A percentile compares a stretch with the other conserved stretches of the same genome.
phyloP scores from a whole-genome alignment of 2,797 vertebrate species.

The Urocyon cinereoargenteus region DNA sequence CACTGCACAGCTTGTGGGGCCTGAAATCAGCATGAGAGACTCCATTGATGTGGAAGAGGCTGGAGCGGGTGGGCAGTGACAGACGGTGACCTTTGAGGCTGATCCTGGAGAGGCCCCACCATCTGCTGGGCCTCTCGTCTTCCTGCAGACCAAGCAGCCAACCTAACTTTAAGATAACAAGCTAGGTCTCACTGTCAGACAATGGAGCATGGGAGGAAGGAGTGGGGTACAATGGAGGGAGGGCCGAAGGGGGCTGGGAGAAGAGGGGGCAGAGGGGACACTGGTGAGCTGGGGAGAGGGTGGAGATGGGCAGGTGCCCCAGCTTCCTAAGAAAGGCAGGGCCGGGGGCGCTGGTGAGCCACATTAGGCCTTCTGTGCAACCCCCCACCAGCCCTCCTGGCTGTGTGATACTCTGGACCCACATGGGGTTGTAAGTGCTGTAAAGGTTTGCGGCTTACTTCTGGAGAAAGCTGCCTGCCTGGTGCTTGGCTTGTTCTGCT shows the following conservation, averaged over 20 bases:
- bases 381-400: accelerated
- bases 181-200: neutral
- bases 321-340: neutral
- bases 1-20: conserved; percentile 69
- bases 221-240: neutral
- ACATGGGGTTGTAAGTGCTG: accelerated
- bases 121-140: conserved; percentile 67
- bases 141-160: conserved; percentile 10
- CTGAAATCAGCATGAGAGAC: conserved; percentile 40
- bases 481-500: neutral
- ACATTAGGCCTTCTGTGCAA: neutral
- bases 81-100: conserved; percentile 83
- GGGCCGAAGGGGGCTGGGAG: neutral
- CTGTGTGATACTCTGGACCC: neutral
- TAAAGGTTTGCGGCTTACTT: neutral
- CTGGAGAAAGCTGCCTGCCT: neutral
- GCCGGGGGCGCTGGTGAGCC: neutral
- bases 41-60: conserved; percentile 30
- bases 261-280: neutral
- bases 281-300: neutral
- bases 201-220: neutral
- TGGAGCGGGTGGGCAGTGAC: conserved; percentile 63
- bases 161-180: neutral
- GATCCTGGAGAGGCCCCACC: conserved; percentile 64
- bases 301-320: neutral